These are phyloP conservation scores for Platyura marginata DNA, from an alignment of 1,140 invertebrate genomes.

Conservation along the genomic window DNA sequence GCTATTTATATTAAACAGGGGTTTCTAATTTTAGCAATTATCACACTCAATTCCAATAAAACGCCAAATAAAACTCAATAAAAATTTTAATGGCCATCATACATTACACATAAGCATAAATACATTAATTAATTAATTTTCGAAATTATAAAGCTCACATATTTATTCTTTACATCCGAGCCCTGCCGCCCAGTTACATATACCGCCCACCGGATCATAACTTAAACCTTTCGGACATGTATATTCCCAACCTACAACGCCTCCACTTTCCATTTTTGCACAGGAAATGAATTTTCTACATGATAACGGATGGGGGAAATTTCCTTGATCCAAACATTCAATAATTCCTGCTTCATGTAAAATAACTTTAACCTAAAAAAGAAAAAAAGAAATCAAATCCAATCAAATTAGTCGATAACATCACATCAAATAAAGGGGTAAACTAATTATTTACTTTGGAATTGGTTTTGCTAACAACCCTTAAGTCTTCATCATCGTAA, in stretches of 20 bases:
- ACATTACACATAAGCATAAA: too few species aligned
- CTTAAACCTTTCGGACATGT: conserved; percentile 65
- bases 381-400: too few species aligned
- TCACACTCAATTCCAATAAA: too few species aligned
- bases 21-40: too few species aligned
- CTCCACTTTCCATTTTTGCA: conserved; percentile 56
- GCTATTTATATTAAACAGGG: too few species aligned
- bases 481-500: conserved; percentile 40
- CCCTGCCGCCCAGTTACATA: conserved; percentile 72
- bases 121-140: too few species aligned
- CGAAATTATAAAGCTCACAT: too few species aligned
- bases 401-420: too few species aligned
- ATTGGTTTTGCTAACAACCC: conserved; percentile 30
- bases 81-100: too few species aligned
- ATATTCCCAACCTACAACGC: conserved; percentile 66
- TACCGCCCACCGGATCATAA: conserved; percentile 73
- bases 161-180: conserved; percentile 37
- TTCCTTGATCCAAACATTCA: conserved; percentile 68
- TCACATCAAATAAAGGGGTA: not conserved
- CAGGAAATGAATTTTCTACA: conserved; percentile 81
- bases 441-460: not conserved
- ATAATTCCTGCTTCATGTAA: conserved; percentile 36
- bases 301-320: conserved; percentile 71
- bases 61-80: too few species aligned
- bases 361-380: conserved; percentile 18